Percentiles rank a stretch among this genome's conserved stretches.
These are phyloP conservation scores for Brachyopa scutellaris DNA, from an alignment of 2,888 invertebrate genomes.

Conservation along the genomic window DNA sequence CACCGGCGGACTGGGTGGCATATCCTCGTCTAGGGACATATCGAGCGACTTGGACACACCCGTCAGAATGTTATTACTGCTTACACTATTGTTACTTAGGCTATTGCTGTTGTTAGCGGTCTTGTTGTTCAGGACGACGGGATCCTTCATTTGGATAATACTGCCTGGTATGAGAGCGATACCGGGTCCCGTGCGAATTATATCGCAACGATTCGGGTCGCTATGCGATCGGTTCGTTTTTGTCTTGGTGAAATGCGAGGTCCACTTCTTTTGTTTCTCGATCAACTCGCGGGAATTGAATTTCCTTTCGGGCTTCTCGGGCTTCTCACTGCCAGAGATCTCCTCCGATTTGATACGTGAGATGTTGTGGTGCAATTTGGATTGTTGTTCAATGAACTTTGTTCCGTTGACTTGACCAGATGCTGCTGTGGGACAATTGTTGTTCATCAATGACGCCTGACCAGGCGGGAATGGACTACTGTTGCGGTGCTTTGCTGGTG, in stretches of 20 bases:
- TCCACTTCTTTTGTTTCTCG: slow-evolving; percentile 96
- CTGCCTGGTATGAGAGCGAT: slow-evolving; percentile 82
- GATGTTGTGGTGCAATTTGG: slow-evolving; percentile 81
- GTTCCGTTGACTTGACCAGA: slow-evolving; percentile 81
- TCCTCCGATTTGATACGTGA: slow-evolving; percentile 85
- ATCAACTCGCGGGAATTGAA: slow-evolving; percentile 93
- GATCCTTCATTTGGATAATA: slow-evolving; percentile 77
- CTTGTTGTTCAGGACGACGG: slow-evolving; percentile 52
- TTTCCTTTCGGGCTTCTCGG: slow-evolving; percentile 92
- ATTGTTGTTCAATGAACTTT: slow-evolving; percentile 78
- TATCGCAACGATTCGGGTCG: slow-evolving; percentile 84
- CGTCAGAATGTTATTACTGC: slow-evolving; percentile 58
- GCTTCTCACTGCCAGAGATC: slow-evolving; percentile 83
- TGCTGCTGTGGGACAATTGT: slow-evolving; percentile 75
- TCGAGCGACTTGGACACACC: slow-evolving; percentile 62
- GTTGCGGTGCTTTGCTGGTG: slow-evolving; percentile 79
- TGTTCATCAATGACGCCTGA: slow-evolving; percentile 76
- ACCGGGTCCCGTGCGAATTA: slow-evolving; percentile 83
- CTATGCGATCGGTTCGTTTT: slow-evolving; percentile 85
- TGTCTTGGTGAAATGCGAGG: slow-evolving; percentile 93
- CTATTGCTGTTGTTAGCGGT: slow-evolving; percentile 61
- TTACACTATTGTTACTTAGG: slow-evolving; percentile 65
- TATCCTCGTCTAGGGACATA: slow-evolving; percentile 73
- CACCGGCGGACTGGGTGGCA: slow-evolving; percentile 80
- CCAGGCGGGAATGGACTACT: slow-evolving; percentile 80